A percentile compares a stretch with the other conserved stretches of the same genome.
phyloP scores from a whole-genome alignment of 2,888 invertebrate species.

The Pyralis farinalis region DNA sequence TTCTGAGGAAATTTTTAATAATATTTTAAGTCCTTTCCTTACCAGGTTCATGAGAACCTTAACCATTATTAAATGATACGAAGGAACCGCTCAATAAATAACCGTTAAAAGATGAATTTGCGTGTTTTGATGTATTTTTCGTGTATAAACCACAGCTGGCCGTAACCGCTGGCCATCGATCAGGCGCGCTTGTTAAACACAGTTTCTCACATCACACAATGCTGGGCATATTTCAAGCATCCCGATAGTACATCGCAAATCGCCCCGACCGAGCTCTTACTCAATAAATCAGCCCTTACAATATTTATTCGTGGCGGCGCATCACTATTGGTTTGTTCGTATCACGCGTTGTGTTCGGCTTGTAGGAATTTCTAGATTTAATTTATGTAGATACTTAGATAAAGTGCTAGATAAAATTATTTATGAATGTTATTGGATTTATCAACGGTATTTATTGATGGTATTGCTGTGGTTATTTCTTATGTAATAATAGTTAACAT shows the following conservation, averaged over 20 bases:
- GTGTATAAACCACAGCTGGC: constrained; percentile 22
- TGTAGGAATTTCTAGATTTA: not conserved
- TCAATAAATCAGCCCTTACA: constrained; percentile 77
- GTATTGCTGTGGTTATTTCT: not conserved
- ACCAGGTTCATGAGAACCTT: too few relatives aligned
- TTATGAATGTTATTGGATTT: not conserved
- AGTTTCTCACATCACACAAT: constrained; percentile 38
- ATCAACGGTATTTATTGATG: not conserved
- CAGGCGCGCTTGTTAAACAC: constrained; percentile 22
- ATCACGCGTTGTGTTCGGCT: constrained; percentile 10
- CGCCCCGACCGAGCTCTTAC: constrained; percentile 50
- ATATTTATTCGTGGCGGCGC: constrained; percentile 72
- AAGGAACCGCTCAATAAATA: constrained; percentile 1
- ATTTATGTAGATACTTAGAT: not conserved
- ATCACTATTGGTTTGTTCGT: constrained; percentile 51
- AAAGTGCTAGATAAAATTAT: not conserved
- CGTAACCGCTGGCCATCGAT: constrained; percentile 32
- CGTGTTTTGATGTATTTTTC: constrained; percentile 48
- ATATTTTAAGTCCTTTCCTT: too few relatives aligned
- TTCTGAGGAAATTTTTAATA: too few relatives aligned
- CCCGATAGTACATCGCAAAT: constrained; percentile 39
- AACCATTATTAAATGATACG: too few relatives aligned
- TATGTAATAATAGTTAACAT: not conserved
- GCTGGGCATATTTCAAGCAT: constrained; percentile 77
- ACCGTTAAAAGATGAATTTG: constrained; percentile 12